Conservation (phyloP, 2,888 invertebrate species). For the Teleiodes luculella region DNA sequence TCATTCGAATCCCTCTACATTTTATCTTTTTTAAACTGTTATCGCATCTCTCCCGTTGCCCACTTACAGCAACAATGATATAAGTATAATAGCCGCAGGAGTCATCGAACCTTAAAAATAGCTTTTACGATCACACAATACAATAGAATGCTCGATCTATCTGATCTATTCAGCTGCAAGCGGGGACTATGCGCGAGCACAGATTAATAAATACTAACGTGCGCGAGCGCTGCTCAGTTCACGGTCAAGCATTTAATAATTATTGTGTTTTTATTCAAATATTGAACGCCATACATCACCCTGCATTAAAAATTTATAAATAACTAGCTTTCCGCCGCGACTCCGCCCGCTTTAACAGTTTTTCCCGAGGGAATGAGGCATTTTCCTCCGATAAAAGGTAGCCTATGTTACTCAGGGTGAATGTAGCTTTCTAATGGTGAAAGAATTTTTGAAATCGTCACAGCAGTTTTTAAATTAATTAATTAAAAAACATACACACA, state of each 20-base stretch:
- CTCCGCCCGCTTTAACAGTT: no score
- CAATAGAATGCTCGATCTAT: constrained; percentile 45
- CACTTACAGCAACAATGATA: constrained; percentile 17
- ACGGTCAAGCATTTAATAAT: constrained; percentile 33
- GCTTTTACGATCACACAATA: constrained; percentile 49
- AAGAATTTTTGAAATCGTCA: no score
- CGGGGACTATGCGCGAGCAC: constrained; percentile 21
- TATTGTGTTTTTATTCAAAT: constrained; percentile 25
- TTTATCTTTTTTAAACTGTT: not conserved
- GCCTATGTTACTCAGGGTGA: no score
- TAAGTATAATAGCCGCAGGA: constrained; percentile 38
- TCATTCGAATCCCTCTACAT: not conserved
- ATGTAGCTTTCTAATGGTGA: no score
- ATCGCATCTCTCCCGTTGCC: not conserved
- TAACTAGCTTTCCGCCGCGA: no score
- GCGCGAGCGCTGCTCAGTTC: constrained; percentile 44
- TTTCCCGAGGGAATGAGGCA: no score
- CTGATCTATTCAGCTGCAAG: constrained; percentile 35
- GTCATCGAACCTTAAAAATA: constrained; percentile 60
- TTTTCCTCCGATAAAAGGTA: no score
- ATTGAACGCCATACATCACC: no score
- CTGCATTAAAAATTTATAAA: no score
- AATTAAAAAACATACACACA: no score
- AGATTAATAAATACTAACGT: no score
- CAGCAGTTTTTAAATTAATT: no score